Evolutionary conservation across 1,140 invertebrate genomes (phyloP), one percentile per base, ranked within the genome.

Genomic region (Neodiprion lecontei): DNA sequence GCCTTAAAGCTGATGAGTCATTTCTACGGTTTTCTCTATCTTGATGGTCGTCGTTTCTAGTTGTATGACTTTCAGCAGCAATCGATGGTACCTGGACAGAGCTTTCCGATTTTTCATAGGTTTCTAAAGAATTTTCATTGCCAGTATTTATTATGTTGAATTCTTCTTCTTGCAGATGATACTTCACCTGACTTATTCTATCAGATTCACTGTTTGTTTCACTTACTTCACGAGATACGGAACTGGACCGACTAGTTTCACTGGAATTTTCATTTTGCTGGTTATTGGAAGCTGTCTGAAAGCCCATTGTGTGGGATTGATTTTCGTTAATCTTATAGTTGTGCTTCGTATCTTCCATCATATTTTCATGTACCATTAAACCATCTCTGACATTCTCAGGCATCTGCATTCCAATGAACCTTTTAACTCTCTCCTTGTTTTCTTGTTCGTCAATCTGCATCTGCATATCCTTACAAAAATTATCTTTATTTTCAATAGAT

Each of bases 61-160:
- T 40, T 17, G 11, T 17, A 17, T 61, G 53, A 61, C n/a, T 61
- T 61, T 61, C 9, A 61, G 11, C 9, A 61, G 11, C 53, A 17
- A 12, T 61, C 11, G 53, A 61, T 17, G 70, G 67, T 14, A 69
- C 67, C 11, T 17, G 11, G 17, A 14, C 61, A 65, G 61, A 14
- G 4, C 7, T 7, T 14, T 65, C 61, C 12, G 61, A 65, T 14
- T 65, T 65, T 65, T 65, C 61, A 65, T 21, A 14, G 4, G 12
- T 14, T 47, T 23, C 67, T 7, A 69, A 12, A 7, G 67, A 69
- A 69, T 69, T 47, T 69, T 69, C 67, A 69, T 69, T 47, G 11
- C 4, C 21, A 7, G 12, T 69, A 12, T 69, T 47, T 23, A 23
- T 69, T 47, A 11, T 69, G 12, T 11, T 69, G 67, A 47, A 69